Conservation (phyloP, 2,888 invertebrate species). For the Chloromyia formosa region DNA sequence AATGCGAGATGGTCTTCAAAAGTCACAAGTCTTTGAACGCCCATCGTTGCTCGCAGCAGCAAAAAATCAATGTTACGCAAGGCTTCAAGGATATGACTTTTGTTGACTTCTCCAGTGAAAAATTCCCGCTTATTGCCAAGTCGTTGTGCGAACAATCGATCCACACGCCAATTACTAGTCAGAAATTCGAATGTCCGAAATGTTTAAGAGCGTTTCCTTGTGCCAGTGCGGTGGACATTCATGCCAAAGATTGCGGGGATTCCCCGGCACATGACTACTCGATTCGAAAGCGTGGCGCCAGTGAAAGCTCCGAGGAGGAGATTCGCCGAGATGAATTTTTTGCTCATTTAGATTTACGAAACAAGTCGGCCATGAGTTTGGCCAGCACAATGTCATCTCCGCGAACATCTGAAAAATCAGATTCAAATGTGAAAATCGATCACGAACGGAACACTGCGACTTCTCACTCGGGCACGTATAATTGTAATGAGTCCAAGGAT, state of each 20-base stretch:
- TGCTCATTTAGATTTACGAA: slow-evolving; percentile 79
- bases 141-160: slow-evolving; percentile 75
- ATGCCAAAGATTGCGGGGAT: slow-evolving; percentile 67
- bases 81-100: slow-evolving; percentile 78
- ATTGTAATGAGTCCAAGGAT: slow-evolving; percentile 69
- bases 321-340: slow-evolving; percentile 81
- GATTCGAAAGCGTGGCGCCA: slow-evolving; percentile 51
- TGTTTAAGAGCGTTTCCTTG: slow-evolving; percentile 79
- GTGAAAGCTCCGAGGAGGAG: slow-evolving; percentile 65
- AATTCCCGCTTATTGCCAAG: slow-evolving; percentile 81
- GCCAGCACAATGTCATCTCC: slow-evolving; percentile 61
- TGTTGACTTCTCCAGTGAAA: slow-evolving; percentile 81
- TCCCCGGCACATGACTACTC: slow-evolving; percentile 51
- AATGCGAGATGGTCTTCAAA: slow-evolving; percentile 78
- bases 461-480: slow-evolving; percentile 22
- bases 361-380: slow-evolving; percentile 70
- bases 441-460: slow-evolving; percentile 45
- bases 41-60: slow-evolving; percentile 69
- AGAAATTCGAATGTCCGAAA: slow-evolving; percentile 75
- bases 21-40: slow-evolving; percentile 76
- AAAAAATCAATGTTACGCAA: slow-evolving; percentile 65
- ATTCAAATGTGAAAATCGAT: slow-evolving; percentile 51
- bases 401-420: slow-evolving; percentile 62
- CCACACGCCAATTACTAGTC: slow-evolving; percentile 67
- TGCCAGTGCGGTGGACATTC: slow-evolving; percentile 73